Conservation (phyloP, 2,797 vertebrate genomes). For the Lithobates pipiens region DNA sequence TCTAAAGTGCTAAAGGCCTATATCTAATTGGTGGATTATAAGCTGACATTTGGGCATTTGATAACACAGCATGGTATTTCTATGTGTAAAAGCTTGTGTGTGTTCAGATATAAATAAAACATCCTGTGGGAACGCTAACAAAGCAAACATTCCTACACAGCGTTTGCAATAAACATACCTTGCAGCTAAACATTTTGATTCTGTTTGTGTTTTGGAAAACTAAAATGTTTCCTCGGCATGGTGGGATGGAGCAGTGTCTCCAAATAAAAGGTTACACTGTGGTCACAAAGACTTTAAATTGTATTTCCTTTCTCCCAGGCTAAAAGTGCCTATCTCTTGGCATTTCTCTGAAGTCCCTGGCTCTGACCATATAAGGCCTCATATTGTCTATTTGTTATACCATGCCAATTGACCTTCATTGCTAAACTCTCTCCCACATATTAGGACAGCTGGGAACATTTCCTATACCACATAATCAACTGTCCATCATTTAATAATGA, state of each 20-base stretch:
- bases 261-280: slow-evolving; percentile 66
- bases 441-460: slow-evolving; percentile 47
- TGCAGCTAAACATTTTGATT: slow-evolving; percentile 56
- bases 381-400: slow-evolving; percentile 61
- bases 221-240: slow-evolving; percentile 52
- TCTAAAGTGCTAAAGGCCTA: too few species aligned
- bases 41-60: too few species aligned
- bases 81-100: slow-evolving; percentile 62
- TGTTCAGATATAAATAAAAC: slow-evolving; percentile 73
- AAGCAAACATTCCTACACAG: slow-evolving; percentile 57
- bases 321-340: slow-evolving; percentile 65
- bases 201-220: slow-evolving; percentile 59
- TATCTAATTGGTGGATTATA: too few species aligned
- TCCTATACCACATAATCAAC: slow-evolving; percentile 30
- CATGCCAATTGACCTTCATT: slow-evolving; percentile 53
- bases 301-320: slow-evolving; percentile 64
- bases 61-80: background rate
- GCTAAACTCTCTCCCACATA: slow-evolving; percentile 52
- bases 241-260: slow-evolving; percentile 49
- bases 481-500: too few species aligned
- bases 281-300: slow-evolving; percentile 57
- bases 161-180: slow-evolving; percentile 67
- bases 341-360: slow-evolving; percentile 57
- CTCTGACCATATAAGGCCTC: slow-evolving; percentile 65
- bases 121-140: slow-evolving; percentile 69